Evolutionary conservation across 37 sponge, comb jelly and placozoan genomes (phyloP).

Genomic region (Agelas oroides): DNA sequence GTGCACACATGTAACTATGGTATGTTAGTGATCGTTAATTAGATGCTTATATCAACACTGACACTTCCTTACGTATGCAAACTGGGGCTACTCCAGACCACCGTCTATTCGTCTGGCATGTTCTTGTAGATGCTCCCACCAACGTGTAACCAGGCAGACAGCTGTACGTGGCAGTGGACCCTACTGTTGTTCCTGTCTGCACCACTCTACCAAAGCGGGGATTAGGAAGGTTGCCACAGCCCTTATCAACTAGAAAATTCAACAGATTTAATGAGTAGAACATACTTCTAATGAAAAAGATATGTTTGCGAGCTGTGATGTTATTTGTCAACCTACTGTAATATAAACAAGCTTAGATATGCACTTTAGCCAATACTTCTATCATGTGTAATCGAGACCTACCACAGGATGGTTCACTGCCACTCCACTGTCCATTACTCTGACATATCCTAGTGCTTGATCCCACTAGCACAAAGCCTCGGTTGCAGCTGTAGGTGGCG

Average conservation of each 20-base stretch:
- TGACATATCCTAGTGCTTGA: conserved; percentile 33
- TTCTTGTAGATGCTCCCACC: not conserved
- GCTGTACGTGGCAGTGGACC: conserved; percentile 36
- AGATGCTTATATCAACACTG: no score
- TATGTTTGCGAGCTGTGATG: not conserved
- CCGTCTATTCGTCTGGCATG: conserved; percentile 43
- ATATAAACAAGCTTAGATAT: no score
- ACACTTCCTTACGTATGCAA: not conserved
- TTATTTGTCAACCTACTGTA: conserved; percentile 1
- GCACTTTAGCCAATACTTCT: no score
- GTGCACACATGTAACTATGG: no score
- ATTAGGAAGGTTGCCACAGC: not conserved
- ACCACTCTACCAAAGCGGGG: not conserved
- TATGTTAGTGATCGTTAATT: no score
- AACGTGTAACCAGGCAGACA: not conserved
- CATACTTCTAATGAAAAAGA: no score
- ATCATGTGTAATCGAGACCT: no score
- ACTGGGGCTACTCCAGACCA: conserved; percentile 57
- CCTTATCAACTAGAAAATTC: no score
- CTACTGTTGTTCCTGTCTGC: not conserved
- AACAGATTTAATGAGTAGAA: no score
- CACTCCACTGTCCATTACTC: conserved; percentile 40
- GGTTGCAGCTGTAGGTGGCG: conserved; percentile 39
- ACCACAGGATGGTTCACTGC: conserved; percentile 44
- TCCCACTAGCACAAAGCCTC: conserved; percentile 42